These are phyloP conservation scores for Zoanthus sociatus DNA, from an alignment of 92 coral and sea anemone species.

Conservation along the genomic window DNA sequence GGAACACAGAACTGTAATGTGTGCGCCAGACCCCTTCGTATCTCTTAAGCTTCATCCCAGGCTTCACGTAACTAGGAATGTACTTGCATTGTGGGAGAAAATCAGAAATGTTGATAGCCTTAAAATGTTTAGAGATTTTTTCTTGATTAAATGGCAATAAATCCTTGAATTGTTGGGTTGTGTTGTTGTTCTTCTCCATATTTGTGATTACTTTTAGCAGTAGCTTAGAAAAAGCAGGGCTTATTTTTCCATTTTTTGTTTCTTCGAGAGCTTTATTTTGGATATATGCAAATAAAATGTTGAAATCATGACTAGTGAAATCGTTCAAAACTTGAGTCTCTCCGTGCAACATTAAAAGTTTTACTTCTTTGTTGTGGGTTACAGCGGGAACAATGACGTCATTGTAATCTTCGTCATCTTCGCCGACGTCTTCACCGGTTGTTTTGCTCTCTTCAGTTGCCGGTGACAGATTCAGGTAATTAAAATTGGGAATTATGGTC, in stretches of 20 bases:
- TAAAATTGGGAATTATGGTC: background rate
- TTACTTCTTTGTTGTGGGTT: background rate
- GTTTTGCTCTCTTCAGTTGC: conserved; percentile 32
- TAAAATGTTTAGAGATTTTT: background rate
- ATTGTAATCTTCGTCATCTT: conserved; percentile 64
- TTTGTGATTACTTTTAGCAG: background rate
- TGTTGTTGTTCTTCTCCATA: conserved; percentile 16
- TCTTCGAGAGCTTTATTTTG: background rate
- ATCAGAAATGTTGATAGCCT: conserved; percentile 40
- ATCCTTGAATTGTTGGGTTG: background rate
- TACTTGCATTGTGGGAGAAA: conserved; percentile 53
- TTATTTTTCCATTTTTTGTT: background rate
- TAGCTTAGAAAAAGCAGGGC: background rate
- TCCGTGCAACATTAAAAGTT: conserved; percentile 1
- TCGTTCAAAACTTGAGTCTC: background rate
- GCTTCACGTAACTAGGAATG: conserved; percentile 56
- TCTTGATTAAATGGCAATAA: background rate
- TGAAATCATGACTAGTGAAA: conserved; percentile 16
- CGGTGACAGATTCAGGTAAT: background rate
- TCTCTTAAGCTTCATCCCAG: conserved; percentile 45
- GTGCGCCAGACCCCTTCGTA: conserved; percentile 79
- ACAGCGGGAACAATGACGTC: conserved; percentile 12
- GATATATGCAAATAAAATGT: conserved; percentile 19
- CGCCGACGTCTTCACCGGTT: conserved; percentile 54
- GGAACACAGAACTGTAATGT: conserved; percentile 78